These are phyloP conservation scores for Podarcis lilfordi DNA, from an alignment of 2,797 vertebrate genomes.

Conservation along the genomic window DNA sequence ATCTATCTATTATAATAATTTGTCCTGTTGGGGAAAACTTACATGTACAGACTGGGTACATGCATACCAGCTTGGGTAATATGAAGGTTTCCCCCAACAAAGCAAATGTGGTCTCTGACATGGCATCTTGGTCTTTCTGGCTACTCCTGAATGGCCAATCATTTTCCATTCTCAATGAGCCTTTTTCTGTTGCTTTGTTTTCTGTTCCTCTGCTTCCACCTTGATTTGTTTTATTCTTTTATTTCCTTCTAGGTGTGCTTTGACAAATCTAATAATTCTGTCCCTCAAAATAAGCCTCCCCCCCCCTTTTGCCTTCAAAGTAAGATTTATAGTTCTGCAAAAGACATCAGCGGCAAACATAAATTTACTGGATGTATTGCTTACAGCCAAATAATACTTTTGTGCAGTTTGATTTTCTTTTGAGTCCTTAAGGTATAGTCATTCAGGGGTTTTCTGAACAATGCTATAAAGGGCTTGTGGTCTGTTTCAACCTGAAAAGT, in stretches of 20 bases:
- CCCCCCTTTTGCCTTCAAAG: background rate
- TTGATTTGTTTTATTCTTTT: background rate
- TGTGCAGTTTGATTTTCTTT: background rate
- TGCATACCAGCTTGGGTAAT: background rate
- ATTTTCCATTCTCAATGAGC: background rate
- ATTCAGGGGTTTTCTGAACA: background rate
- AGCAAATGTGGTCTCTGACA: background rate
- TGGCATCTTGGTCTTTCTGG: conserved; percentile 4
- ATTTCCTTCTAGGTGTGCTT: background rate
- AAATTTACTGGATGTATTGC: background rate
- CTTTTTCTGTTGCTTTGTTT: background rate
- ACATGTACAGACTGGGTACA: too few species aligned
- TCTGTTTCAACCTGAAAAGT: background rate
- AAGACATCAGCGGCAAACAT: background rate
- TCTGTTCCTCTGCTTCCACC: background rate
- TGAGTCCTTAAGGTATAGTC: background rate
- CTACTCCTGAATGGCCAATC: conserved; percentile 25
- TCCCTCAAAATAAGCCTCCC: background rate
- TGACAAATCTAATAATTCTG: background rate
- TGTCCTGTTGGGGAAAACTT: background rate
- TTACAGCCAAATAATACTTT: background rate
- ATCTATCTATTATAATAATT: too few species aligned
- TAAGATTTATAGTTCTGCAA: background rate
- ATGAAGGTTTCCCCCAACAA: background rate
- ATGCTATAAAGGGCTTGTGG: background rate